Evolutionary conservation across 2,113 vertebrate species (phyloP), one percentile per base, ranked within the genome.

Genomic region (Boleophthalmus pectinirostris): DNA sequence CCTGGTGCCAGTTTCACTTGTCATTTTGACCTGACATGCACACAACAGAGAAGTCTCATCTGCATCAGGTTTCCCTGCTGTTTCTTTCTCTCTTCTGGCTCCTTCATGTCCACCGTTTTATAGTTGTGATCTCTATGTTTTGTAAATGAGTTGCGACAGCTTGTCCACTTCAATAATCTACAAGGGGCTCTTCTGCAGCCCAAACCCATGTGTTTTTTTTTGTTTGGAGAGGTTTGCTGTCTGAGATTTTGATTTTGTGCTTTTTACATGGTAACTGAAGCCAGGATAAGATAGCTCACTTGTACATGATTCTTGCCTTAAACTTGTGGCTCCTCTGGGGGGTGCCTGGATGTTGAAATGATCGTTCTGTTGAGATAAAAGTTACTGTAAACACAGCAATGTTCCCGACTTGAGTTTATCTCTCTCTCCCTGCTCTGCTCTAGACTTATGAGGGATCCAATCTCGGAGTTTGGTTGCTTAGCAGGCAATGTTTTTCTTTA

Each of bases 111-210:
- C 56, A 12, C 57, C 35, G 71, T 73, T 79, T 84, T 77, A 73
- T 1, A 29, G 70, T 69, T 75, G 83, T 73, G 77, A 81, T 77
- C 71, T 81, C 65, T 80, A 67, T 77, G 70, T 69, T 69, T 72
- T 72, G 81, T 72, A 84, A 84, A 85, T 71, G 69, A 58, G 54
- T 49, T 66, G 66, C 84, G 81, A 87, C 85, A 85, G 85, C 78
- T 77, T 81, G 85, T 89, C 81, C 77, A 61, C 20, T 79, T 54
- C 66, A 72, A 81, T 87, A 72, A 75, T 38, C 56, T 29, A 15
- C 51, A 9, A n/a, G 46, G 65, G 61, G 79, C 69, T 56, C 70
- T 49, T 63, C 70, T 38, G 69, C 58, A 0, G 64, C 75, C 81
- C 72, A 69, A 76, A 82, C 75, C 64, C 72, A 23, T 75, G 77